Conservation (phyloP, 64 coral and sea anemone genomes). For the Porites australiensis region DNA sequence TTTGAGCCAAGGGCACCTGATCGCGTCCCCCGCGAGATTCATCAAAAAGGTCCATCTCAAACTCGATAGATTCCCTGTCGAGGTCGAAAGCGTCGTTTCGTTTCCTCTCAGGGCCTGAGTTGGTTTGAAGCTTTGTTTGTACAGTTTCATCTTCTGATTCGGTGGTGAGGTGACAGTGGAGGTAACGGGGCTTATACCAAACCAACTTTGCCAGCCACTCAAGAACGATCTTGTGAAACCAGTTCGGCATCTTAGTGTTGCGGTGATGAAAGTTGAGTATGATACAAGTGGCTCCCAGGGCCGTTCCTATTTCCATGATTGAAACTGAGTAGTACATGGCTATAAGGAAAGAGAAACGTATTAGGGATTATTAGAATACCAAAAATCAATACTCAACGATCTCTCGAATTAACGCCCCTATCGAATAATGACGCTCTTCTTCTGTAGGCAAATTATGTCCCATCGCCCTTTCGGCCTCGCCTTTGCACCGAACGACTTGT, state of each 20-base stretch:
- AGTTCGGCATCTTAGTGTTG: constrained; percentile 87
- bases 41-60: constrained; percentile 90
- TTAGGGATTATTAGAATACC: too few relatives aligned
- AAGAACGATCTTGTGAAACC: constrained; percentile 86
- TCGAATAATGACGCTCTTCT: too few relatives aligned
- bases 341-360: neutral
- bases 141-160: constrained; percentile 54
- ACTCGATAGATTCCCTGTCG: constrained; percentile 89
- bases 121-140: constrained; percentile 72
- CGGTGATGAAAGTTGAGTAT: constrained; percentile 95
- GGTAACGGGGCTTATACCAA: constrained; percentile 64
- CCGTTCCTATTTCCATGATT: constrained; percentile 97
- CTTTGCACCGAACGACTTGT: too few relatives aligned
- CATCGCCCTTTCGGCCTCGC: too few relatives aligned
- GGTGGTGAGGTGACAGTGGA: neutral
- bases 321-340: constrained; percentile 97
- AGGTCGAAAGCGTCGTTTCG: constrained; percentile 79
- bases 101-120: constrained; percentile 72
- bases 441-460: too few relatives aligned
- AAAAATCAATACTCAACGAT: too few relatives aligned
- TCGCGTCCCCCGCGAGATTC: constrained; percentile 53
- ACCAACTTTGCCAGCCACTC: constrained; percentile 86
- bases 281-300: constrained; percentile 86
- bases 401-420: too few relatives aligned
- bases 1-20: constrained; percentile 75